Conservation (phyloP, 2,113 vertebrate species). For the Hippocampus abdominalis region DNA sequence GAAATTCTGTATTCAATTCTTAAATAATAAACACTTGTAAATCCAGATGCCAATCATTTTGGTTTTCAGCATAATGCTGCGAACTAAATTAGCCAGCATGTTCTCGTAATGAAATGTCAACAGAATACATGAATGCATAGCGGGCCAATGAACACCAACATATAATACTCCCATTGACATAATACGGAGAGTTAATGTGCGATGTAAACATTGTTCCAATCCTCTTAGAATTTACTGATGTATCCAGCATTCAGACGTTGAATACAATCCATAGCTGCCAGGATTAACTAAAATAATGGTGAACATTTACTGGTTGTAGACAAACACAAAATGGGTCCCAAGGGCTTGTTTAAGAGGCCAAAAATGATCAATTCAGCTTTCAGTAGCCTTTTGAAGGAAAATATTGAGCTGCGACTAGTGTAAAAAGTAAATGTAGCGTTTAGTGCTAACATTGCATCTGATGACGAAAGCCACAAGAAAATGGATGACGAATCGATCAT, state of each 20-base stretch:
- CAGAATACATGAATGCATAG: not conserved
- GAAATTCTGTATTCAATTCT: not conserved
- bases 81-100: not conserved
- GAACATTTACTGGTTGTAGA: not conserved
- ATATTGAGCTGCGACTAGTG: not conserved
- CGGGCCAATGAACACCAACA: not conserved
- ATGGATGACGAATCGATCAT: constrained; percentile 21
- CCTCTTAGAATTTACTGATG: not conserved
- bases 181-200: not conserved
- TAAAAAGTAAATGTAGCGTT: constrained; percentile 10
- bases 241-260: not conserved
- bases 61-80: not conserved
- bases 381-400: not conserved
- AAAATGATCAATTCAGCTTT: not conserved
- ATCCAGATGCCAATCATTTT: not conserved
- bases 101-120: not conserved
- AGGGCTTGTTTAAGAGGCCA: not conserved
- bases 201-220: not conserved
- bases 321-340: not conserved
- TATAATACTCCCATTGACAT: not conserved
- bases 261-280: not conserved
- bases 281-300: not conserved
- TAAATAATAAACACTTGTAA: not conserved
- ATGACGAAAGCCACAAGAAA: not conserved
- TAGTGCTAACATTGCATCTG: constrained; percentile 11